Evolutionary conservation across 2,797 vertebrate genomes (phyloP).

Genomic region (Liasis olivaceus): DNA sequence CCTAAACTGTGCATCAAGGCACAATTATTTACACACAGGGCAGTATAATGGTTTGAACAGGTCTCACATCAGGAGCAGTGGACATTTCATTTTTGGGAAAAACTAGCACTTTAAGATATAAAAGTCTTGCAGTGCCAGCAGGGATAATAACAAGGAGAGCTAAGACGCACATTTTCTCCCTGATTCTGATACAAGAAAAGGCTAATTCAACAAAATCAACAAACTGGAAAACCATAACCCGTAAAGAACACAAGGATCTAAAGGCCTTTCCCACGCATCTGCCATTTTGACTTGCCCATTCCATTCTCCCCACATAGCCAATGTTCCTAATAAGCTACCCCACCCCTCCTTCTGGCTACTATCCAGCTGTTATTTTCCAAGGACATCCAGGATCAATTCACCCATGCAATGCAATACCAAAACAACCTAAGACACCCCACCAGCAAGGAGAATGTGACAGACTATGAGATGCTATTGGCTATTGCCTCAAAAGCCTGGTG

Average conservation of each 20-base stretch:
- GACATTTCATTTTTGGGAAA: conserved; percentile 36
- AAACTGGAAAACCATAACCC: neutral
- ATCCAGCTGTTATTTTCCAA: neutral
- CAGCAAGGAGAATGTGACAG: too few relatives aligned
- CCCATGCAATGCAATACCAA: neutral
- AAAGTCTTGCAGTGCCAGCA: conserved; percentile 19
- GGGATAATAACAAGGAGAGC: neutral
- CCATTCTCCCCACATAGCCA: neutral
- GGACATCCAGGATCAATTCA: neutral
- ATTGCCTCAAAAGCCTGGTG: neutral
- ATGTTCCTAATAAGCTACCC: neutral
- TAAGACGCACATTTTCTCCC: neutral
- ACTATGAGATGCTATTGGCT: neutral
- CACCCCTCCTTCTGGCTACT: neutral
- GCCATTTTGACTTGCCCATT: neutral
- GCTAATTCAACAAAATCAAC: neutral
- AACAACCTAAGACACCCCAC: neutral
- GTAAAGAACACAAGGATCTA: neutral
- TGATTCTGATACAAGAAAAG: neutral
- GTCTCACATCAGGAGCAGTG: conserved; percentile 13
- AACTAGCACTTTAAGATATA: conserved; percentile 38
- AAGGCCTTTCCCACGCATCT: too few relatives aligned
- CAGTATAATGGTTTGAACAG: conserved; percentile 43
- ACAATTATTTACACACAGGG: conserved; percentile 54
- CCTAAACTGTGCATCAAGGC: conserved; percentile 62